These are phyloP conservation scores for Caenorhabditis remanei DNA, from an alignment of 1,140 invertebrate genomes.

Conservation along the genomic window DNA sequence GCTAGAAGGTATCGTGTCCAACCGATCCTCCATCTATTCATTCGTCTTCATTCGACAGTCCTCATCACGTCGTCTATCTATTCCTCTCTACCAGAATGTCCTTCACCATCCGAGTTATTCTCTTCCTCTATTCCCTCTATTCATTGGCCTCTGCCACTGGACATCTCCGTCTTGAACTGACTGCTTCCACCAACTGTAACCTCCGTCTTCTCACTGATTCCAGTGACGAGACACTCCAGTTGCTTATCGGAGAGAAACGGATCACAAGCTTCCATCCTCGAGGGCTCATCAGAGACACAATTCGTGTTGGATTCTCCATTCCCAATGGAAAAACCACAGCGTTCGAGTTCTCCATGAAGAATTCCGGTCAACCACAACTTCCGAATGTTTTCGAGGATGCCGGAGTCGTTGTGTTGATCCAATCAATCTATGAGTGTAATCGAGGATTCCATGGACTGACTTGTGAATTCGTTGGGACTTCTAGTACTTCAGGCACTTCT, in stretches of 20 bases:
- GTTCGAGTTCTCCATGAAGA: neutral
- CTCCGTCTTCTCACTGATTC: neutral
- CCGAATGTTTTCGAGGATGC: neutral
- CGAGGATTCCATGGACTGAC: neutral
- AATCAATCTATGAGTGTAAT: conserved; percentile 9
- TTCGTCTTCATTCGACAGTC: neutral
- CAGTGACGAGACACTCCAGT: conserved; percentile 9
- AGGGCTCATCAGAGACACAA: too few species aligned
- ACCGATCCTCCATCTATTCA: neutral
- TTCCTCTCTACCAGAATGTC: neutral
- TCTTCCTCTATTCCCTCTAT: neutral
- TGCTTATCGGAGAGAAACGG: conserved; percentile 31
- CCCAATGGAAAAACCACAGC: neutral
- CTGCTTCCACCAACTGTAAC: neutral
- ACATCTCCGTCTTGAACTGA: neutral
- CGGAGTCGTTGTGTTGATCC: neutral
- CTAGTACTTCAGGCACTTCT: neutral
- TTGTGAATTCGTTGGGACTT: neutral
- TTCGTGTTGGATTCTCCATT: neutral
- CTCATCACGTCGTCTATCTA: too few species aligned
- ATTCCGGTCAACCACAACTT: conserved; percentile 16
- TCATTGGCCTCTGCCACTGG: neutral
- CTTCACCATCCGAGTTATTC: neutral
- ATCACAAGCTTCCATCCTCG: neutral
- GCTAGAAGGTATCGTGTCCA: neutral